Percentiles rank a stretch among this genome's conserved stretches.
phyloP scores from a whole-genome alignment of 2,888 invertebrate species.

The Salticus scenicus region DNA sequence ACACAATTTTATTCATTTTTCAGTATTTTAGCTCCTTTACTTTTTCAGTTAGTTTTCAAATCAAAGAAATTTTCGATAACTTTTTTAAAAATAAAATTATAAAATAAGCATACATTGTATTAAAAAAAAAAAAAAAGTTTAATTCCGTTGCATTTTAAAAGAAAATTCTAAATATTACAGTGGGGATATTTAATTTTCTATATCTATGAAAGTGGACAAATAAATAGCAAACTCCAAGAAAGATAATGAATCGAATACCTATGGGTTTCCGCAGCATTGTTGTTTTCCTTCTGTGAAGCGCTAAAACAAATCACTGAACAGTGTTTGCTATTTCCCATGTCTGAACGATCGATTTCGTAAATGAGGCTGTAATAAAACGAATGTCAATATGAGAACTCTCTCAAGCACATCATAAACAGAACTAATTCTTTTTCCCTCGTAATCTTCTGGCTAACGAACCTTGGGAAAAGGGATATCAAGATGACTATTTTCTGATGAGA shows the following conservation, averaged over 20 bases:
- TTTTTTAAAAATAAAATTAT: too few species aligned
- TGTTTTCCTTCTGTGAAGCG: constrained; percentile 22
- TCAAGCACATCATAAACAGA: constrained; percentile 49
- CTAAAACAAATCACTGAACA: constrained; percentile 63
- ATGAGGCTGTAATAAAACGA: constrained; percentile 67
- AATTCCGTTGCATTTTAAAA: too few species aligned
- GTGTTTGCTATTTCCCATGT: constrained; percentile 26
- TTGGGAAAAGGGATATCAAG: constrained; percentile 32
- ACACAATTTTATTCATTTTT: too few species aligned
- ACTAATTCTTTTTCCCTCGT: constrained; percentile 25
- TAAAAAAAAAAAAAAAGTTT: too few species aligned
- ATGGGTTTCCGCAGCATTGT: constrained; percentile 20
- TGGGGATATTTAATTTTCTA: too few species aligned
- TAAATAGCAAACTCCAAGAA: not conserved
- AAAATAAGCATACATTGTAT: too few species aligned
- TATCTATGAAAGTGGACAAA: too few species aligned
- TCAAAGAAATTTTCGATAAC: too few species aligned
- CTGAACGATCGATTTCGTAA: constrained; percentile 57
- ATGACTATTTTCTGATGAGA: constrained; percentile 17
- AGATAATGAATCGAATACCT: constrained; percentile 31
- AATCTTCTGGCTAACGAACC: constrained; percentile 60
- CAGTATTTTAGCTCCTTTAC: too few species aligned
- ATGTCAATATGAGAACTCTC: constrained; percentile 60
- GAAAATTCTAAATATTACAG: too few species aligned
- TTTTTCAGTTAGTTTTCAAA: too few species aligned